Base-by-base conservation (phyloP, 2,888 invertebrate species). In the Campoplex capitator region DNA sequence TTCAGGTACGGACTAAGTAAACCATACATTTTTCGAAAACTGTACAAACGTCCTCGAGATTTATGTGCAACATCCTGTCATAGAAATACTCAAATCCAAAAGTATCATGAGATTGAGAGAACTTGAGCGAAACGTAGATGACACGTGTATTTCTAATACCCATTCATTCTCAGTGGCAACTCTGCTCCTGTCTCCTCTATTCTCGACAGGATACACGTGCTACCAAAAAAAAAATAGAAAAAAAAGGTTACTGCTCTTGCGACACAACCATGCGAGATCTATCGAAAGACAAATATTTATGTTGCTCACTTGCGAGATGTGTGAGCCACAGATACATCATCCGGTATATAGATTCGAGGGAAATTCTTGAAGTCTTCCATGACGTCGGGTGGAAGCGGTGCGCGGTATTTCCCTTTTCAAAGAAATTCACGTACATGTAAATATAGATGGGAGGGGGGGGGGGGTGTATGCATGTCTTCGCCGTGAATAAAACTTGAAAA, bases 201-300 rank as follows among this genome's bases (percentile, higher is more conserved):
- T 67, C 51, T 48, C 70, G 70, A 84, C 62, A 77, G 68, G 23
- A 78, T 74, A 54, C 81, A 78, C 81, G 74, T 78, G 56, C 62
- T 74, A n/a, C 16, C 16, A 56, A 82, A n/a, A 68, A 82, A n/a
- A 68, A 75, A 56, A 23, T 23, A 23, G 23, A 23, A 23, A 23
- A 23, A 83, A 58, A 83, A 54, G 13, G 70, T 70, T 56, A 76
- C 38, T 38, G 8, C 62, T 8, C 62, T 45, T 23, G 45, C 58
- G 62, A 67, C 56, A 81, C 56, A 81, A 67, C 42, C 67, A 45
- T 51, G 54, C 68, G 74, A 78, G 84, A 82, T 84, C 81, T 84
- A 87, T 81, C 73, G 80, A 32, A 80, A 77, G 76, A 86, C 68
- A 84, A 87, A 87, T 84, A 84, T 87, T 87, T 87, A 87, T 62